Base-by-base conservation (phyloP, 2,797 vertebrate species). In the Aulostomus chinensis region DNA sequence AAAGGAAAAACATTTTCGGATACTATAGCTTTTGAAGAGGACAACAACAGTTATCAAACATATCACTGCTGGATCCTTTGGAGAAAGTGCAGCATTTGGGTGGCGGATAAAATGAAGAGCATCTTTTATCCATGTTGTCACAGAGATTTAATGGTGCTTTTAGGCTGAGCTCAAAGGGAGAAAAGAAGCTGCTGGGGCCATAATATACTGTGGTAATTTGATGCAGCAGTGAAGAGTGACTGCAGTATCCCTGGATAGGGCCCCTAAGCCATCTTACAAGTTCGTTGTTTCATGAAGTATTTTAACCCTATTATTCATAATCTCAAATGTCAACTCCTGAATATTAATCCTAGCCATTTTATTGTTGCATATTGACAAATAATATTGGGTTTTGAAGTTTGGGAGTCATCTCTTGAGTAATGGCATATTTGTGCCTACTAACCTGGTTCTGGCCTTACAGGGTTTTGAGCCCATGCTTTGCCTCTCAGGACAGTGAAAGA, bases 171-270 rank as follows among this genome's bases (percentile, higher is more conserved):
- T 65, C 34, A n/a, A 3, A 31, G 48, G 18, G 21, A 15, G 32
- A 47, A 46, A 55, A 57, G 33, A 64, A 52, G 54, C 83, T 51
- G 30, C 17, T 17, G 31, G 37, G 51, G 31, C 34, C 41, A 60
- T 62, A 63, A 14, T 60, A 24, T 52, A 7, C 43, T 25, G 48
- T 69, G 49, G 60, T 83, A 66, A 74, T 79, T 71, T 26, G 29
- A 55, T 50, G 59, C 68, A 61, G 49, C 50, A 52, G 33, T 17
- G 22, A 67, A 36, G n/a, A 40, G 35, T 24, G 16, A 16, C 8
- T 37, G 2, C n/a, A 35, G 39, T 9, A 13, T 39, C 45, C 20
- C 29, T 38, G 34, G n/a, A 26, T 42, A 25, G 34, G 6, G 2
- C 21, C 29, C 9, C 0, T 3, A 17, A 50, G 17, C 34, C 10